A percentile compares a stretch with the other conserved stretches of the same genome.
Evolutionary conservation across 2,113 vertebrate species (phyloP).

Genomic region (Ancistrus triradiatus): DNA sequence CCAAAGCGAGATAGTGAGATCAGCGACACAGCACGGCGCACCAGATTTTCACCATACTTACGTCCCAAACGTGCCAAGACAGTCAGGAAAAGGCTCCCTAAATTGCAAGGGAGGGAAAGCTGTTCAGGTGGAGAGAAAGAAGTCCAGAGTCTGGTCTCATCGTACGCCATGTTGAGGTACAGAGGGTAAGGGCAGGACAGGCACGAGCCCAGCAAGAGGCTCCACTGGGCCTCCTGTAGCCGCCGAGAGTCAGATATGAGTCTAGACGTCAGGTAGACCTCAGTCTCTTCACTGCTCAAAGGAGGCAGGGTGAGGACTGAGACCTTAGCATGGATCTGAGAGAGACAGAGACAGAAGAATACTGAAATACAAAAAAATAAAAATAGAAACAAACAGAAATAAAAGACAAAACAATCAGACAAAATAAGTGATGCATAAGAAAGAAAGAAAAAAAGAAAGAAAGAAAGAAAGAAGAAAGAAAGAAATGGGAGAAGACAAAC

Average conservation of each 20-base stretch:
- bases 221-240: constrained; percentile 54
- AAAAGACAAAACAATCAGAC: too few species aligned
- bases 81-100: constrained; percentile 54
- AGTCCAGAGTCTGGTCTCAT: constrained; percentile 57
- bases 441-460: too few species aligned
- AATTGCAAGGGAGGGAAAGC: constrained; percentile 45
- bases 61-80: constrained; percentile 57
- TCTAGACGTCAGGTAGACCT: constrained; percentile 41
- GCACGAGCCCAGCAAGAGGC: constrained; percentile 54
- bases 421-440: too few species aligned
- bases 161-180: constrained; percentile 56
- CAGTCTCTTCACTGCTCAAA: constrained; percentile 54
- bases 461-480: too few species aligned
- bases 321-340: constrained; percentile 47
- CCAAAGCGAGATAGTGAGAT: constrained; percentile 61
- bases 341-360: background rate
- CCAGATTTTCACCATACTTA: constrained; percentile 55
- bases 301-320: constrained; percentile 53
- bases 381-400: too few species aligned
- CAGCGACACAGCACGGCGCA: constrained; percentile 54
- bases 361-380: too few species aligned
- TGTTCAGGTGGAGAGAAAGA: constrained; percentile 52
- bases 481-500: too few species aligned
- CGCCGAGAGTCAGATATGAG: constrained; percentile 48
- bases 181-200: constrained; percentile 60